These are phyloP conservation scores for Notodonta ziczac DNA, from an alignment of 2,888 invertebrate genomes.

Conservation along the genomic window DNA sequence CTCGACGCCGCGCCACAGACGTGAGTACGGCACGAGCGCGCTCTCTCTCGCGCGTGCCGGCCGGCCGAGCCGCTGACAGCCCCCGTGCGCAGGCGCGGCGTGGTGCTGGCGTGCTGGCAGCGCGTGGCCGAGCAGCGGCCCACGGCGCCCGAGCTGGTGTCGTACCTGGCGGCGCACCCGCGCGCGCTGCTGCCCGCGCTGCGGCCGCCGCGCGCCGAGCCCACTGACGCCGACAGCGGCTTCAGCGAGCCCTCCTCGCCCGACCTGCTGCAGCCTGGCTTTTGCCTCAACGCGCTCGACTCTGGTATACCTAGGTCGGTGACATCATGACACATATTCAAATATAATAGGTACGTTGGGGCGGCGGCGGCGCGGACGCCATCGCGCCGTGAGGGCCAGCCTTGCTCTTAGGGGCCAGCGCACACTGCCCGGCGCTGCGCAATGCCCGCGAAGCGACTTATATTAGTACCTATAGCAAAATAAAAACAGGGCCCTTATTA, in stretches of 20 bases:
- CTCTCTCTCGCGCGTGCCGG: too few species aligned
- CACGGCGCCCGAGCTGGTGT: conserved; percentile 89
- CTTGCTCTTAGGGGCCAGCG: too few species aligned
- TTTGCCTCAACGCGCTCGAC: conserved; percentile 4
- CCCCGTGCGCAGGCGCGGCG: conserved; percentile 55
- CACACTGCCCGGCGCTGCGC: too few species aligned
- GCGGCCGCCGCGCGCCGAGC: conserved; percentile 31
- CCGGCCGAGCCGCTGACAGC: too few species aligned
- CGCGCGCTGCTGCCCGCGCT: conserved; percentile 59
- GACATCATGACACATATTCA: background rate
- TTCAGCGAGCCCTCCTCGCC: conserved; percentile 39
- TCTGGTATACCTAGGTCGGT: background rate
- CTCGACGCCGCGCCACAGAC: conserved; percentile 64
- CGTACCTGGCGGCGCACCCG: conserved; percentile 89
- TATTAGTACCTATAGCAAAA: too few species aligned
- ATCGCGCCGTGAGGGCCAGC: too few species aligned
- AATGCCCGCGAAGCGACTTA: too few species aligned
- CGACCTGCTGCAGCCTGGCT: conserved; percentile 20
- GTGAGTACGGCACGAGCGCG: conserved; percentile 24
- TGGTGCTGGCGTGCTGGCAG: conserved; percentile 92
- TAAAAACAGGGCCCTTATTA: too few species aligned
- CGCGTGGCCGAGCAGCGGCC: conserved; percentile 87
- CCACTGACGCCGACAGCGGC: conserved; percentile 40
- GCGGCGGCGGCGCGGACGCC: too few species aligned
- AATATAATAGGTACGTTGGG: too few species aligned